phyloP scores from a whole-genome alignment of 2,113 vertebrate species.

The Myrmecobius fasciatus region DNA sequence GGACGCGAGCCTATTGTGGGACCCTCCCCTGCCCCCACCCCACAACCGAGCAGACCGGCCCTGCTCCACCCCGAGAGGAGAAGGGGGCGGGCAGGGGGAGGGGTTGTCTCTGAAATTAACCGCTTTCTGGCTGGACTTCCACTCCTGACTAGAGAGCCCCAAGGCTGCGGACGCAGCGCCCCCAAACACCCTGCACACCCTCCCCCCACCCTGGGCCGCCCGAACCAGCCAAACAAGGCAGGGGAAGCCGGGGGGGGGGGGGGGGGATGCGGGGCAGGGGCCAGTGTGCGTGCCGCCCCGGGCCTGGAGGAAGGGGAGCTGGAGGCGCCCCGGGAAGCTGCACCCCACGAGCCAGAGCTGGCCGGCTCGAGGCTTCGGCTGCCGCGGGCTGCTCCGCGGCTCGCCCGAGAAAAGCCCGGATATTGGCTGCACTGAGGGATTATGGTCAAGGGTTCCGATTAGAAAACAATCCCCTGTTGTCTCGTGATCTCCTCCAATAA shows the following conservation, averaged over 20 bases:
- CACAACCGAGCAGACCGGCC: neutral
- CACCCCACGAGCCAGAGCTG: neutral
- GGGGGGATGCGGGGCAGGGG: no score
- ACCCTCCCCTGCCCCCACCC: neutral
- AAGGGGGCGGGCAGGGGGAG: neutral
- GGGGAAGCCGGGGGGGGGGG: fast-evolving
- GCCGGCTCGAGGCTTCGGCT: neutral
- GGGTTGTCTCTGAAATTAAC: neutral
- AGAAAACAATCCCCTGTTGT: neutral
- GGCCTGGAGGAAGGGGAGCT: neutral
- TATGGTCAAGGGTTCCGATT: neutral
- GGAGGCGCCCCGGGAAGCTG: no score
- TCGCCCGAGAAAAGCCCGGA: neutral
- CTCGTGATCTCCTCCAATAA: neutral
- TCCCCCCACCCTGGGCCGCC: neutral
- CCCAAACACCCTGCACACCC: neutral
- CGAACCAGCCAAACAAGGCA: neutral
- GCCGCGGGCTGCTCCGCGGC: neutral
- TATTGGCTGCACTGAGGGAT: neutral
- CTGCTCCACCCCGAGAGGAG: neutral
- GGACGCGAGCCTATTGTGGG: neutral
- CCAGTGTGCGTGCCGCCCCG: neutral
- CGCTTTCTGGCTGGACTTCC: neutral
- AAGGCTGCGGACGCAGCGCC: neutral
- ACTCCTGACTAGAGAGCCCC: no score